phyloP scores from a whole-genome alignment of 2,888 invertebrate genomes.

The Tinea pellionella region DNA sequence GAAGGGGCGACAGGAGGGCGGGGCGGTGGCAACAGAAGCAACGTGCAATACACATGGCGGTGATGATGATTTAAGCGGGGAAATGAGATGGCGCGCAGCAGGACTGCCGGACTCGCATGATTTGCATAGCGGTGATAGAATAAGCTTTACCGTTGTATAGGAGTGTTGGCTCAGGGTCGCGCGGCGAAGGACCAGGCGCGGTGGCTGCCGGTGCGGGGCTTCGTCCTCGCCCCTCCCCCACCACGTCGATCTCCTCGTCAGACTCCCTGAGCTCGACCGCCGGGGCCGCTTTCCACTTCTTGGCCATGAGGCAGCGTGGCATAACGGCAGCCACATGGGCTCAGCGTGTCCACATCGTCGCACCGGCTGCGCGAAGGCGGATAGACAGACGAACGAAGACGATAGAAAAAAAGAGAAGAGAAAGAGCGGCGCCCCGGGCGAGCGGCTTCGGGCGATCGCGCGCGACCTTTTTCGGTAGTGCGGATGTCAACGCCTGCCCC shows the following conservation, averaged over 20 bases:
- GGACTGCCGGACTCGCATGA: neutral
- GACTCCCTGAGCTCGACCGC: slow-evolving; percentile 72
- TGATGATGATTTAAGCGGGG: neutral
- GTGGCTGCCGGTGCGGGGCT: slow-evolving; percentile 66
- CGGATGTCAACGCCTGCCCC: slow-evolving; percentile 44
- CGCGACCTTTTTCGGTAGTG: slow-evolving; percentile 71
- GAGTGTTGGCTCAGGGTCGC: slow-evolving; percentile 76
- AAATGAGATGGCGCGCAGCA: neutral
- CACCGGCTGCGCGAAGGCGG: slow-evolving; percentile 22
- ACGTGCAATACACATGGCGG: neutral
- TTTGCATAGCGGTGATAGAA: neutral
- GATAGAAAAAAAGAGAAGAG: slow-evolving; percentile 66
- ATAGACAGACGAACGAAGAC: slow-evolving; percentile 57
- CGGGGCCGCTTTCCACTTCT: slow-evolving; percentile 88
- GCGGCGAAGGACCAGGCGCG: slow-evolving; percentile 78
- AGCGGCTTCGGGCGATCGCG: slow-evolving; percentile 60
- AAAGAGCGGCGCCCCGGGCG: slow-evolving; percentile 62
- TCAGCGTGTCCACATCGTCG: slow-evolving; percentile 63
- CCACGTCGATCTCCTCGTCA: slow-evolving; percentile 88
- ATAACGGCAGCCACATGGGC: slow-evolving; percentile 75
- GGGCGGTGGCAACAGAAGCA: neutral
- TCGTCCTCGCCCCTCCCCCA: slow-evolving; percentile 76
- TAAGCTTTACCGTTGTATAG: slow-evolving; percentile 78
- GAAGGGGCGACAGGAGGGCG: neutral
- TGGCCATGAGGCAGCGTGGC: slow-evolving; percentile 96